Conservation (phyloP, 1,140 invertebrate species). For the Drosophila nebulosa region DNA sequence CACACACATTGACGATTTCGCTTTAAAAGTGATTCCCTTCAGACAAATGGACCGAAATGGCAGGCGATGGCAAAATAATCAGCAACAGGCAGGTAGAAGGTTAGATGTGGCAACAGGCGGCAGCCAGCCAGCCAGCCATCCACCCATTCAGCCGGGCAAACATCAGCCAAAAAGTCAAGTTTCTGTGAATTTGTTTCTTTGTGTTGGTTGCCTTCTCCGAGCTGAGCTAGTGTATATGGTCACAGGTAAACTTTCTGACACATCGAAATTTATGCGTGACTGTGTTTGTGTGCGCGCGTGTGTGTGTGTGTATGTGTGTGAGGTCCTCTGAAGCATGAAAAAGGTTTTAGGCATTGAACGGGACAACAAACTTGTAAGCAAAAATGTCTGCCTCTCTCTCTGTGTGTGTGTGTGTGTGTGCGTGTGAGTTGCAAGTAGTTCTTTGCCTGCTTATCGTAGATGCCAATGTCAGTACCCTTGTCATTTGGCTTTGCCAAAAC, state of each 20-base stretch:
- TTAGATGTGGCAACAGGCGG: neutral
- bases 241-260: conserved; percentile 56
- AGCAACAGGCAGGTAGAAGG: conserved; percentile 24
- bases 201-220: neutral
- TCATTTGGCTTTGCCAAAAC: conserved; percentile 45
- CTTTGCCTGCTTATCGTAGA: conserved; percentile 41
- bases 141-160: neutral
- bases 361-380: conserved; percentile 27
- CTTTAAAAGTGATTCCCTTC: conserved; percentile 59
- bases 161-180: conserved; percentile 6
- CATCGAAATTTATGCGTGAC: conserved; percentile 35
- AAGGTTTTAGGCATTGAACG: conserved; percentile 64
- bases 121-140: too few relatives aligned
- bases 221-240: neutral
- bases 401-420: too few relatives aligned
- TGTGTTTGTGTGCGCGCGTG: conserved; percentile 22
- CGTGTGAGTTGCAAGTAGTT: conserved; percentile 43
- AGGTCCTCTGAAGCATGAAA: conserved; percentile 61
- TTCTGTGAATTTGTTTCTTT: neutral
- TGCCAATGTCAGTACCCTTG: conserved; percentile 74
- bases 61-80: conserved; percentile 65
- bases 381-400: conserved; percentile 3
- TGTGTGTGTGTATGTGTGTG: conserved; percentile 7
- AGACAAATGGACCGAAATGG: conserved; percentile 65
- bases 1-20: conserved; percentile 23